phyloP scores from a whole-genome alignment of 1,140 invertebrate species.

The Ceratosolen solmsi region DNA sequence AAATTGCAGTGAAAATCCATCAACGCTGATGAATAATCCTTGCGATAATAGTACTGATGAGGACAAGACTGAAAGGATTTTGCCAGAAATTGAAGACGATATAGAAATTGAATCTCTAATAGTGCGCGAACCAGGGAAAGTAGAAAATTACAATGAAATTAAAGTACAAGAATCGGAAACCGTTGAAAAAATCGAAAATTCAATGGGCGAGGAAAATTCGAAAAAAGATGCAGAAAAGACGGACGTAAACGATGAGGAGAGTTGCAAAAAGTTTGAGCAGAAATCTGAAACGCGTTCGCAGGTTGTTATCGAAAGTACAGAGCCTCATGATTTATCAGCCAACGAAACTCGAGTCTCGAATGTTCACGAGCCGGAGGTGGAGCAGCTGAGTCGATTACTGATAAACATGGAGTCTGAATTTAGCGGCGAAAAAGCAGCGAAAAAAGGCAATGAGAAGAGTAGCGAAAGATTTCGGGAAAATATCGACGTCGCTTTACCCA shows the following conservation, averaged over 20 bases:
- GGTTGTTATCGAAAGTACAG: background rate
- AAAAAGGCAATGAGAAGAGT: slow-evolving; percentile 26
- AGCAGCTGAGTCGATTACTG: slow-evolving; percentile 65
- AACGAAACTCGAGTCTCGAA: background rate
- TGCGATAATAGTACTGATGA: slow-evolving; percentile 43
- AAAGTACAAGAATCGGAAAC: background rate
- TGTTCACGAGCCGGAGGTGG: slow-evolving; percentile 60
- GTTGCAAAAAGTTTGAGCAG: background rate
- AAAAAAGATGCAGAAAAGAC: slow-evolving; percentile 1
- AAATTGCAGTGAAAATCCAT: slow-evolving; percentile 31
- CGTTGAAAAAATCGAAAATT: slow-evolving; percentile 1
- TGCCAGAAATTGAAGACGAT: slow-evolving; percentile 61
- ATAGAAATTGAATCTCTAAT: slow-evolving; percentile 48
- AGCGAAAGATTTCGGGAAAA: slow-evolving; percentile 36
- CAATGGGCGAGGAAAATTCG: background rate
- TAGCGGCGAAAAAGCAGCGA: slow-evolving; percentile 48
- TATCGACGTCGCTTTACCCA: background rate
- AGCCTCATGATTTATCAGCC: slow-evolving; percentile 26
- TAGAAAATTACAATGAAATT: slow-evolving; percentile 44
- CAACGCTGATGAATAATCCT: background rate
- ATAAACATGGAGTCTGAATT: slow-evolving; percentile 67
- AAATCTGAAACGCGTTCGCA: slow-evolving; percentile 33
- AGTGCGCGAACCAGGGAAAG: slow-evolving; percentile 37
- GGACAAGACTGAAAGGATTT: slow-evolving; percentile 60
- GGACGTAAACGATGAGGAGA: slow-evolving; percentile 7